Evolutionary conservation across 2,113 vertebrate species (phyloP), one percentile per base, ranked within the genome.

Genomic region (Zosterops pallidus): DNA sequence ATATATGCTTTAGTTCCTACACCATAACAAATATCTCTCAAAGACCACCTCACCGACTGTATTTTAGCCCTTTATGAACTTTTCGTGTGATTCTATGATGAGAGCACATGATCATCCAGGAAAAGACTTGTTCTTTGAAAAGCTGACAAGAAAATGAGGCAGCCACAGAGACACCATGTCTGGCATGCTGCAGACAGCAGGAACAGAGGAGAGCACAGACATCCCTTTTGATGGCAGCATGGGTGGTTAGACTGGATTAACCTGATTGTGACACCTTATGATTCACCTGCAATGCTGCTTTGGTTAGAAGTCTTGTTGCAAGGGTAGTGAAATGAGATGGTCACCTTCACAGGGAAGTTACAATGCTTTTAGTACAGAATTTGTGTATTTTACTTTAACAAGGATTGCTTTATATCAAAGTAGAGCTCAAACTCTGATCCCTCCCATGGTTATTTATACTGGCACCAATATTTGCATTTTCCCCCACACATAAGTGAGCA

Each of bases 1-100:
- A 5, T 12, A 14, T 31, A 55, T 46, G 24, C n/a, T 64, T 63
- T 67, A 55, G 17, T 7, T 11, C 22, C 81, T 76, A 55, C 2
- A n/a, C 19, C 17, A 46, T 11, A 44, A 9, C 11, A 57, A 53
- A 53, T 4, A 37, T 55, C 23, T 50, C 72, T 69, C 37, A 46
- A 75, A 90, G 18, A 37, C 10, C 18, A 68, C 15, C 29, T 92
- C 20, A n/a, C 11, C 0, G 0, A 25, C 14, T 22, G 7, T 33
- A 31, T 22, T 85, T 92, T 52, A 71, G 33, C 23, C 23, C 11
- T 60, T 83, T 24, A 56, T n/a, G 35, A 69, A 35, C 44, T 81
- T 78, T 44, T 19, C 25, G 5, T 18, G 35, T 39, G 35, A 55
- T 37, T 7, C 8, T 47, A 33, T 42, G 39, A 81, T 18, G 83